Percentiles rank a stretch among this genome's conserved stretches.
These are phyloP conservation scores for Semaprochilodus insignis DNA, from an alignment of 2,797 vertebrate species.

Conservation along the genomic window DNA sequence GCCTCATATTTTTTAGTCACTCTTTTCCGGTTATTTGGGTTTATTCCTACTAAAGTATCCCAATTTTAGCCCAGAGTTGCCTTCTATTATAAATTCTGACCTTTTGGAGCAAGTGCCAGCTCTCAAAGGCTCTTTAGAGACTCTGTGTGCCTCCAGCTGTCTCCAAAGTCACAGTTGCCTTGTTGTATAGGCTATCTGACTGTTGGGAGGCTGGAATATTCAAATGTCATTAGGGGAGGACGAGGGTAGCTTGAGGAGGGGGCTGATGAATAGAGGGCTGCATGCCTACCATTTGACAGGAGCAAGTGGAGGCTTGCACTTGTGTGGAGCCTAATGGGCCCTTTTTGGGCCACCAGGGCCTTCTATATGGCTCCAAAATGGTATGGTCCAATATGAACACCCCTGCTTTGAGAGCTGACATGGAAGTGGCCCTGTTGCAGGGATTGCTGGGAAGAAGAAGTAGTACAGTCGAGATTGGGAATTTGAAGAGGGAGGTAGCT, in stretches of 20 bases:
- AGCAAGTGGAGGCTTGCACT: slow-evolving; percentile 45
- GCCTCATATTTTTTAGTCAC: slow-evolving; percentile 25
- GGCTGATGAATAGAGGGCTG: slow-evolving; percentile 57
- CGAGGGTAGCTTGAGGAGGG: slow-evolving; percentile 60
- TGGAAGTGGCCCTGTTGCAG: slow-evolving; percentile 85
- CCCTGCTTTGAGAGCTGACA: slow-evolving; percentile 80
- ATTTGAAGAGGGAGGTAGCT: slow-evolving; percentile 65
- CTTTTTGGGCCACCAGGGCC: slow-evolving; percentile 55
- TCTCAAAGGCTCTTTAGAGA: slow-evolving; percentile 51
- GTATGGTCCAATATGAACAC: slow-evolving; percentile 74
- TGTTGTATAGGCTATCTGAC: slow-evolving; percentile 67
- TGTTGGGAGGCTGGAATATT: slow-evolving; percentile 75
- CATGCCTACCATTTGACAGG: slow-evolving; percentile 54
- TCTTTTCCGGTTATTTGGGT: slow-evolving; percentile 36
- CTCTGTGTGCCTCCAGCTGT: slow-evolving; percentile 62
- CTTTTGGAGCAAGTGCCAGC: slow-evolving; percentile 59
- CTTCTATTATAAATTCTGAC: slow-evolving; percentile 36
- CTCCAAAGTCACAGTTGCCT: slow-evolving; percentile 61
- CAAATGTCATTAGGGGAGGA: slow-evolving; percentile 71
- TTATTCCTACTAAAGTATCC: slow-evolving; percentile 47
- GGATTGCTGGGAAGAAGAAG: slow-evolving; percentile 88
- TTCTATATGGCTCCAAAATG: slow-evolving; percentile 61
- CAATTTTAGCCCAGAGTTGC: slow-evolving; percentile 48
- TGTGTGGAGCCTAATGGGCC: slow-evolving; percentile 48
- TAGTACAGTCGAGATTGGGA: slow-evolving; percentile 76